Percentiles rank a stretch among this genome's conserved stretches.
Evolutionary conservation across 64 coral and sea anemone species (phyloP).

Genomic region (Astreopora myriophthalma): DNA sequence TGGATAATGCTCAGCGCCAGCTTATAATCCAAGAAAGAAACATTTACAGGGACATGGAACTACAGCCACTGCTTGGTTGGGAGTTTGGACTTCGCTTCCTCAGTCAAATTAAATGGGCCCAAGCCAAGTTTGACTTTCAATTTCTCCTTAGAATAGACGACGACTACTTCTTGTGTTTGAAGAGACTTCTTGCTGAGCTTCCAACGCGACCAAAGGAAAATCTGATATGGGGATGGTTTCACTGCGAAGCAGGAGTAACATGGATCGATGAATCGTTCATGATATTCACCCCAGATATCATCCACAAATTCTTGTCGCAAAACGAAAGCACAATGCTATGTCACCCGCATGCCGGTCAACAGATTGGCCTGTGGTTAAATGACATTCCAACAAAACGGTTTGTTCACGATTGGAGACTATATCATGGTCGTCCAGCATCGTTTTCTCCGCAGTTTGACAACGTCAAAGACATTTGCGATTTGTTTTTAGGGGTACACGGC

Average conservation of each 20-base stretch:
- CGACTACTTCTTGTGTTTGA: conserved; percentile 65
- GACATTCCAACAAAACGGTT: not conserved
- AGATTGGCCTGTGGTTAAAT: conserved; percentile 64
- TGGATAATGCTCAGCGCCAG: not conserved
- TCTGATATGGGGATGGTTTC: conserved; percentile 48
- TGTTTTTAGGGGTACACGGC: conserved; percentile 51
- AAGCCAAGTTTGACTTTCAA: conserved; percentile 31
- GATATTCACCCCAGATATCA: conserved; percentile 55
- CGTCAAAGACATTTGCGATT: conserved; percentile 19
- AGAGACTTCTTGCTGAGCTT: conserved; percentile 48
- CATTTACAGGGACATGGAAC: not conserved
- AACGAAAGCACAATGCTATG: conserved; percentile 26
- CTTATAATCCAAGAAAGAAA: not conserved
- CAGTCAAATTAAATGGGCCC: conserved; percentile 51
- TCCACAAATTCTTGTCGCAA: conserved; percentile 48
- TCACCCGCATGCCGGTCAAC: conserved; percentile 66
- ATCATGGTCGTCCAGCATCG: not conserved
- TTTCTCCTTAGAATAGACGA: conserved; percentile 58
- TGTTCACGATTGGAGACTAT: conserved; percentile 18
- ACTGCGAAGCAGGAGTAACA: conserved; percentile 18
- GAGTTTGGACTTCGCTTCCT: conserved; percentile 63
- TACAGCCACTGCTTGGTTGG: conserved; percentile 15
- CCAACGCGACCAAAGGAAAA: conserved; percentile 19
- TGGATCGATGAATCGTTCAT: conserved; percentile 58
- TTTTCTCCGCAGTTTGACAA: not conserved